Base-by-base conservation (phyloP, 30 jellyfish, hydroid and myxozoan species). In the Chrysaora quinquecirrha region DNA sequence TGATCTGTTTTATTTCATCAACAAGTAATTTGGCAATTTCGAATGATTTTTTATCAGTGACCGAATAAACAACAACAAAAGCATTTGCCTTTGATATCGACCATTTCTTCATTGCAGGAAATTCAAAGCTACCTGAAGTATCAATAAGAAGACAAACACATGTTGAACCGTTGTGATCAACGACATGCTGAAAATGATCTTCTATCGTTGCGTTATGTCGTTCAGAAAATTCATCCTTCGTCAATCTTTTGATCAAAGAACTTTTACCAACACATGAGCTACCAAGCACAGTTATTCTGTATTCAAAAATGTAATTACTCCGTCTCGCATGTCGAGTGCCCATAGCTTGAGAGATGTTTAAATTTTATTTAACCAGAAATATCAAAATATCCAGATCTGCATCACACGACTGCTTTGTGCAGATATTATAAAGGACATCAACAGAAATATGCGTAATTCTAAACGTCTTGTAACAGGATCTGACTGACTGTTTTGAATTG, bases 101-200 rank as follows among this genome's bases (percentile, higher is more conserved):
- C 84, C 95, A 84, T 33, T 87, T 87, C 76, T 96, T 75, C 99
- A 94, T 94, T 4, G 99, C 99, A 30, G 99, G 99, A 34, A 94
- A 94, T 75, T 94, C 99, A 43, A 80, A 90, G 6, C 89, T 84
- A 16, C 99, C 99, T 33, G 96, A 96, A 1, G 99, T 94, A 79
- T 94, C 99, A 58, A 87, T 91, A 1, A 94, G 77, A 43, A 94
- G 49, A 63, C 99, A 94, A 23, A 94, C 99, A 62, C 99, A 94
- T 27, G 94, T 84, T 30, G 89, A 62, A 14, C 96, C 97, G 29
- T 69, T 56, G n/a, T 81, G 87, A 43, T 88, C 97, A n/a, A 94
- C 90, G 61, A 94, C 95, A 58, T 94, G 99, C 62, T 96, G 96
- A 35, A 79, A 64, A 61, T 94, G 99, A 75, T 94, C 96, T 58